Percentiles rank a stretch among this genome's conserved stretches.
Conservation (phyloP, 2,113 vertebrate genomes). For the Syngnathus floridae region DNA sequence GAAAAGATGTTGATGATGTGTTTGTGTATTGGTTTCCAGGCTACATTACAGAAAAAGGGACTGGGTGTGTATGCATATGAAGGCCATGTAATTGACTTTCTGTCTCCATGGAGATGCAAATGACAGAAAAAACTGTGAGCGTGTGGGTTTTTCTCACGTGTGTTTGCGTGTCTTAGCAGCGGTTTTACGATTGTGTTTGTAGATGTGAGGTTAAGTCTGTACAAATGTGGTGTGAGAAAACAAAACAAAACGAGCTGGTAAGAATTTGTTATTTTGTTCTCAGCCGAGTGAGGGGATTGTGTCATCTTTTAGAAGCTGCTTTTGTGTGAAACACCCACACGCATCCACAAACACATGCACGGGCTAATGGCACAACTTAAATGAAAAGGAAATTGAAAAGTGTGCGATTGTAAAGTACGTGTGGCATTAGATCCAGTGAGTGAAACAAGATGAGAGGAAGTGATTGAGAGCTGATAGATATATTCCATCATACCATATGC, state of each 20-base stretch:
- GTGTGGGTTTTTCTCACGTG: slow-evolving; percentile 27
- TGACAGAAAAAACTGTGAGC: slow-evolving; percentile 28
- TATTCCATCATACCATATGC: slow-evolving; percentile 20
- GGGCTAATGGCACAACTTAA: not conserved
- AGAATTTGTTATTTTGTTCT: not conserved
- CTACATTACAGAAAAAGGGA: not conserved
- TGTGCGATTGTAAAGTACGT: not conserved
- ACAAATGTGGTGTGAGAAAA: not conserved
- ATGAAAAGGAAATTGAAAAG: not conserved
- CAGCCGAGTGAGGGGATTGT: not conserved
- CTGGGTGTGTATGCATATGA: slow-evolving; percentile 24
- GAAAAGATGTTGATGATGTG: not conserved
- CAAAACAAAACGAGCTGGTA: not conserved
- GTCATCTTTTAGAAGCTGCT: not conserved
- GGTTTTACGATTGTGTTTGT: slow-evolving; percentile 15
- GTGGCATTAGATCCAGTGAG: slow-evolving; percentile 14
- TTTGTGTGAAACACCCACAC: not conserved
- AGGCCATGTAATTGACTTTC: slow-evolving; percentile 46
- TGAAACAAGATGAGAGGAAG: slow-evolving; percentile 4
- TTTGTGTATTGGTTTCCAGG: not conserved
- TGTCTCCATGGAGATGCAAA: slow-evolving; percentile 54
- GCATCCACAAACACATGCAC: not conserved
- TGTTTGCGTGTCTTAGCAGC: slow-evolving; percentile 14
- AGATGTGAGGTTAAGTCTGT: not conserved
- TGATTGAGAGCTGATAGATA: slow-evolving; percentile 1